Base-by-base conservation (phyloP, 1,140 invertebrate genomes). In the Yoshiicerus persimilis region DNA sequence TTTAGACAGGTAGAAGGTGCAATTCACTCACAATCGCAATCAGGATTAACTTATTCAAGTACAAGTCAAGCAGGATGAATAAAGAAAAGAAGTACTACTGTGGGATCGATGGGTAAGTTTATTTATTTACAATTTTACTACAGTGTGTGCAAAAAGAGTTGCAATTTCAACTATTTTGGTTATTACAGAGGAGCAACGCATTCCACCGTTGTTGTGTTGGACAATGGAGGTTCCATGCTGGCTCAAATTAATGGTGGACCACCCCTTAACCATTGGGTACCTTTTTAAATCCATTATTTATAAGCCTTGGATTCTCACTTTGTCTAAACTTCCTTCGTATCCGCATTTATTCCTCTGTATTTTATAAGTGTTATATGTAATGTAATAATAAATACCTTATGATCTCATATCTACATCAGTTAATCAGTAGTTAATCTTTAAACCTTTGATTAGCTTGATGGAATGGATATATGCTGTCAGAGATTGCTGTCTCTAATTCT, bases 191-290 rank as follows among this genome's bases (percentile, higher is more conserved):
- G 97, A 38, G 96, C 95, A 30, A 97, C 97, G 32, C 95, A 96
- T 91, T 97, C 97, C 2, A 95, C 95, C 85, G 92, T 97, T 27
- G 94, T 96, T 39, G 94, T 98, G 66, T 94, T 96, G 88, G 94
- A 96, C 91, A 94, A 94, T 38, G 93, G 93, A 84, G 97, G 97
- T 0, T 93, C 94, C 47, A 94, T 95, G 64, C 90, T 97, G 13
- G 94, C 94, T 0, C 93, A 93, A 90, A 92, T 90, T 13, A 91
- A 94, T 5, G 93, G 94, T 88, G 96, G 96, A 0, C 94, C 95
- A n/a, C 94, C 95, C 36, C 97, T 96, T 10, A 98, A 98, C 93
- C 96, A 97, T 91, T 97, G 96, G 95, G 95, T 96, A 92, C 93
- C 91, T 90, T 41, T 27, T 47, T n/a, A n/a, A n/a, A n/a, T n/a